Evolutionary conservation across 2,113 vertebrate species (phyloP).

Genomic region (Sclerurus mexicanus): DNA sequence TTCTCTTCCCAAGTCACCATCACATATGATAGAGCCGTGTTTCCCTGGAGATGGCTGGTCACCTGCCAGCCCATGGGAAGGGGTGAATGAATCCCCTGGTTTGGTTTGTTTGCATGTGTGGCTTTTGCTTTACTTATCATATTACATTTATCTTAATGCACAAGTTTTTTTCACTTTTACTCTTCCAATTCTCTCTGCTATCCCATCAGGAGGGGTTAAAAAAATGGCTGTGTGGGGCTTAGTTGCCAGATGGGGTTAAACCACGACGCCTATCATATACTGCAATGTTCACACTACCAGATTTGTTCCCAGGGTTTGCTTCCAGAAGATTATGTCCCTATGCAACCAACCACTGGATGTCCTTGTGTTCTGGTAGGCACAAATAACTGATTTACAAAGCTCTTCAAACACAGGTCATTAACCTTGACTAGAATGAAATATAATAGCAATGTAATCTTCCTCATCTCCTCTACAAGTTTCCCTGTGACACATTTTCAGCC

Average conservation of each 20-base stretch:
- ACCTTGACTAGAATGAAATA: slow-evolving; percentile 27
- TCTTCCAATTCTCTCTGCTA: not conserved
- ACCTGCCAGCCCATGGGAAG: not conserved
- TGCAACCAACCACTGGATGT: not conserved
- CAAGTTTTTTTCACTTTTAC: not conserved
- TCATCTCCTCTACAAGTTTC: slow-evolving; percentile 32
- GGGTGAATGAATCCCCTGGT: not conserved
- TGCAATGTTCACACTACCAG: not conserved
- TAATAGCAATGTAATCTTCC: slow-evolving; percentile 20
- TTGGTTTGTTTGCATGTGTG: not conserved
- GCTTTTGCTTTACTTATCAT: not conserved
- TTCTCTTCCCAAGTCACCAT: not conserved
- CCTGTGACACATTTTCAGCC: slow-evolving; percentile 39
- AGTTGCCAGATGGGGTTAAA: not conserved
- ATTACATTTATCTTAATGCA: not conserved
- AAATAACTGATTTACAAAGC: slow-evolving; percentile 43
- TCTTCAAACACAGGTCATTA: slow-evolving; percentile 27
- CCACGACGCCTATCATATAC: not conserved
- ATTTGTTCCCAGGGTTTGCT: not conserved
- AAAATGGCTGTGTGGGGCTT: not conserved
- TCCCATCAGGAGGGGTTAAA: not conserved
- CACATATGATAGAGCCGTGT: not conserved
- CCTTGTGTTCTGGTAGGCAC: not conserved
- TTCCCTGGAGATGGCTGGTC: not conserved
- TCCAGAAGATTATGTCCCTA: not conserved